Evolutionary conservation across 2,888 invertebrate genomes (phyloP).

Genomic region (Lycophotia porphyrea): DNA sequence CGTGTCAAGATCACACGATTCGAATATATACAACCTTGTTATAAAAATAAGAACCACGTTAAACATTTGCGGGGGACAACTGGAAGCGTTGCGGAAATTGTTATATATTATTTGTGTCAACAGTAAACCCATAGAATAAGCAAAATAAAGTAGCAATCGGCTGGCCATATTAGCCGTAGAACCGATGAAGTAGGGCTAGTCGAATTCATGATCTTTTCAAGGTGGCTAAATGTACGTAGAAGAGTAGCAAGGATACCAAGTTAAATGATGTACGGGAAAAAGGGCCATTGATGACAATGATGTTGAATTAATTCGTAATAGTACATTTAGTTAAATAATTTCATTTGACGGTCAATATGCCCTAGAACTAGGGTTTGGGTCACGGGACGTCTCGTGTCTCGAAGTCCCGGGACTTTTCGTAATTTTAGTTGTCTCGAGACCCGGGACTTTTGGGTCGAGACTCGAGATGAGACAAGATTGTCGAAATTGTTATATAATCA

Average conservation of each 20-base stretch:
- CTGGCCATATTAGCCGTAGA: neutral
- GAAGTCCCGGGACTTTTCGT: too few relatives aligned
- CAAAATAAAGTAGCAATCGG: neutral
- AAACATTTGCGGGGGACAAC: constrained; percentile 71
- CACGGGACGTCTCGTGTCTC: too few relatives aligned
- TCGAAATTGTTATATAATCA: too few relatives aligned
- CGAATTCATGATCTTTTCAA: neutral
- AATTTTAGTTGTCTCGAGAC: too few relatives aligned
- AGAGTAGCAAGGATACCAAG: neutral
- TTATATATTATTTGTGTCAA: constrained; percentile 40
- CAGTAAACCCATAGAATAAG: constrained; percentile 8
- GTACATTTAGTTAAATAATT: neutral
- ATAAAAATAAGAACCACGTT: constrained; percentile 74
- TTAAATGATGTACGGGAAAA: neutral
- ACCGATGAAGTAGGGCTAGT: neutral
- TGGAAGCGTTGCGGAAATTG: constrained; percentile 69
- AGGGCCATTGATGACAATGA: neutral
- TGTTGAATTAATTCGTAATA: constrained; percentile 7
- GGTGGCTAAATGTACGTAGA: neutral
- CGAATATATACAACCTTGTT: constrained; percentile 73
- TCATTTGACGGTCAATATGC: neutral
- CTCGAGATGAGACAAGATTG: too few relatives aligned
- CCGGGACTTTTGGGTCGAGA: too few relatives aligned
- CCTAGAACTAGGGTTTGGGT: too few relatives aligned
- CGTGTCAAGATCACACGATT: constrained; percentile 68